Conservation (phyloP, 2,888 invertebrate genomes). For the Eucera pruinosa region DNA sequence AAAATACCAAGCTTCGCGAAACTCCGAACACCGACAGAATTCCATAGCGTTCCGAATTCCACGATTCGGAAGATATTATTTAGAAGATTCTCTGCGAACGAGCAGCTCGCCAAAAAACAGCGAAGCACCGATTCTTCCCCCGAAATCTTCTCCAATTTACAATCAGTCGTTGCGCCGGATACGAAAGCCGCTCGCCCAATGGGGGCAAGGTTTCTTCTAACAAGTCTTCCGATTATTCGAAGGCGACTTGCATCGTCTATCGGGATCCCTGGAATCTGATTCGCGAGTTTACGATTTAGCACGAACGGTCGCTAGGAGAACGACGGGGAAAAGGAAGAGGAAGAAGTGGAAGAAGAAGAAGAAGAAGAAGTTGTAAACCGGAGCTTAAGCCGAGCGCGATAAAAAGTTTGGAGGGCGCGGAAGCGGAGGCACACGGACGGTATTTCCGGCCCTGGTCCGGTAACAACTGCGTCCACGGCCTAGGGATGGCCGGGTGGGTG, state of each 20-base stretch:
- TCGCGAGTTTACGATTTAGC: conserved; percentile 66
- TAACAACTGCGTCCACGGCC: conserved; percentile 52
- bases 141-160: conserved; percentile 21
- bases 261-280: conserved; percentile 62
- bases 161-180: neutral
- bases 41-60: too few species aligned
- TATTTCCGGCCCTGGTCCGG: conserved; percentile 64
- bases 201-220: conserved; percentile 20
- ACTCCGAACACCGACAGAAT: too few species aligned
- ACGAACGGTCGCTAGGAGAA: neutral
- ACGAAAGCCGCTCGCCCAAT: conserved; percentile 17
- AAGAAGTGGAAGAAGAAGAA: conserved; percentile 63
- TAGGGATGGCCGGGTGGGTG: neutral
- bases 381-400: conserved; percentile 67
- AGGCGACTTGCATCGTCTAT: conserved; percentile 47
- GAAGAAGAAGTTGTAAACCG: conserved; percentile 68
- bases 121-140: neutral
- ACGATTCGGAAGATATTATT: too few species aligned
- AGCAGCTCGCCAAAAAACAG: too few species aligned
- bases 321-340: conserved; percentile 28
- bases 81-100: too few species aligned
- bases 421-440: conserved; percentile 54
- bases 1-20: too few species aligned
- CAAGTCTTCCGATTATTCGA: conserved; percentile 60
- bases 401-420: conserved; percentile 69